Evolutionary conservation across 53 echinoderm and acorn worm genomes (phyloP), one percentile per base, ranked within the genome.

Genomic region (Henricia sp.): DNA sequence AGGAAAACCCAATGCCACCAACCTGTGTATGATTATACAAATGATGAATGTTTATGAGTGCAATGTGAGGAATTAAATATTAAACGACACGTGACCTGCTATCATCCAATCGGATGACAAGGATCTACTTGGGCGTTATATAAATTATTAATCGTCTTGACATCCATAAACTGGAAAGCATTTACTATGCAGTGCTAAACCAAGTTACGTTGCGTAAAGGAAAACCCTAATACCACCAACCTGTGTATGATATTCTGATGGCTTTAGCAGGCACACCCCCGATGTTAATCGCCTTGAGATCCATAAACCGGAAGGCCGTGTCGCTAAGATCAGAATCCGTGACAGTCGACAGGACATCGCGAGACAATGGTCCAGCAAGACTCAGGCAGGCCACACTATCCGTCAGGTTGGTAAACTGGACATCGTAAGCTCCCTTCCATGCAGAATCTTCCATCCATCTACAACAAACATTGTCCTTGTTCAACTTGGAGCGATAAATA

Each of bases 381-480:
- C 93, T 87, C 26, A 96, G 67, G 17, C 86, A 89, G 12, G 89
- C 96, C 27, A 67, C 67, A 23, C 90, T 90, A 33, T 96, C 96
- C 24, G 96, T 93, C 4, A 89, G 50, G 53, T 96, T 96, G 33
- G 51, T 82, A 55, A 93, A 77, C 9, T 78, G 37, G 16, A 96
- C 96, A 33, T 93, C 73, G 40, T 89, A 87, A n/a, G 88, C 72
- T 37, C 82, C 82, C 26, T 91, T 78, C 36, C 43, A 82, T 16
- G 90, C 91, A 67, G 90, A 80, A 40, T 91, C 89, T 38, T 96
- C 91, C 67, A 96, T 89, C 96, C 96, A 96, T 50, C 96, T 96
- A 70, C 10, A 72, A 19, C 44, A 9, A 35, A 36, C n/a, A 38
- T 3, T 30, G 60, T 38, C 6, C 12, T 17, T 17, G 4, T 17